phyloP scores from a whole-genome alignment of 2,888 invertebrate genomes.

The Falcaria lacertinaria region DNA sequence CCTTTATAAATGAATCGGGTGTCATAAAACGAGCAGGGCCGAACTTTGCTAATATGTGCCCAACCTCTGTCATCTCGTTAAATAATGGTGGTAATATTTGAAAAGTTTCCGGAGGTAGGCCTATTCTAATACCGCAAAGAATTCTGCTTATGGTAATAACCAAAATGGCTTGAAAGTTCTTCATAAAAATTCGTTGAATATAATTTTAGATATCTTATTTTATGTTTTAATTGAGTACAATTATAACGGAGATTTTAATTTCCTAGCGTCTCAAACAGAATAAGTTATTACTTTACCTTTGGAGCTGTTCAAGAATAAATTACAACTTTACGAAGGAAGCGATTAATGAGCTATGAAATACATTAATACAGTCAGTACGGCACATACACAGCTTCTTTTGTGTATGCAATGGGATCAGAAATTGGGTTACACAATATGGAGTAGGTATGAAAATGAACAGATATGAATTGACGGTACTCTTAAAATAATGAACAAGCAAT shows the following conservation, averaged over 20 bases:
- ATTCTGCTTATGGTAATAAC: constrained; percentile 63
- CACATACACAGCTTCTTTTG: background rate
- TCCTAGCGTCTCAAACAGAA: constrained; percentile 7
- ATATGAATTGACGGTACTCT: no score
- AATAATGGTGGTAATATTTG: constrained; percentile 79
- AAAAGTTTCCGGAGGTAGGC: constrained; percentile 67
- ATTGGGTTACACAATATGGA: background rate
- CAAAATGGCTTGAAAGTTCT: constrained; percentile 47
- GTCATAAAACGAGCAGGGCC: constrained; percentile 52
- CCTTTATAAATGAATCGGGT: constrained; percentile 59
- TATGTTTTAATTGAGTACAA: constrained; percentile 9
- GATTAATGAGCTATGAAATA: constrained; percentile 6
- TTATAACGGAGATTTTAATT: constrained; percentile 15
- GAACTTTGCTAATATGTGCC: constrained; percentile 78
- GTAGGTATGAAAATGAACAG: background rate
- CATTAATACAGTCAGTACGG: background rate
- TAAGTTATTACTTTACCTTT: constrained; percentile 16
- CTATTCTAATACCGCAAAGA: constrained; percentile 65
- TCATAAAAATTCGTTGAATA: constrained; percentile 36
- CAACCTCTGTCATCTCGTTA: constrained; percentile 75
- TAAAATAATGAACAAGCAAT: no score
- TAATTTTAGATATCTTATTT: constrained; percentile 10
- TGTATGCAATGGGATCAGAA: background rate
- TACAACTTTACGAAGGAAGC: constrained; percentile 5
- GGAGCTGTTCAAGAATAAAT: constrained; percentile 11